Evolutionary conservation across 2,888 invertebrate genomes (phyloP).

Genomic region (Lochmaea crataegi): DNA sequence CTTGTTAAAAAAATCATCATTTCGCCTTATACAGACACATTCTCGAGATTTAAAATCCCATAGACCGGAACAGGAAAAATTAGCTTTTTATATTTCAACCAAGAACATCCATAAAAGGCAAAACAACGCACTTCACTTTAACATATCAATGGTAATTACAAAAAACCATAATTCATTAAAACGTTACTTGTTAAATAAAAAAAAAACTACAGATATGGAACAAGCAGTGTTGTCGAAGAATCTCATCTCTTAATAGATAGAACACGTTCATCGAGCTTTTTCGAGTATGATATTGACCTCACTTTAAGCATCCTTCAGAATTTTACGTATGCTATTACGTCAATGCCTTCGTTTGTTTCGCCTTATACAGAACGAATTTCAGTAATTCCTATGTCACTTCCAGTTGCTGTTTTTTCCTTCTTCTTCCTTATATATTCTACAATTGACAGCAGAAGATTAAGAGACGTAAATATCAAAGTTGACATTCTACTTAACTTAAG

Average conservation of each 20-base stretch:
- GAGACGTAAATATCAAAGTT: neutral
- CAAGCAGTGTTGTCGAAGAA: neutral
- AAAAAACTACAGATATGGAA: neutral
- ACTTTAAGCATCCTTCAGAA: constrained; percentile 20
- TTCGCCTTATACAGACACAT: neutral
- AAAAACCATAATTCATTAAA: constrained; percentile 8
- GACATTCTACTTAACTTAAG: neutral
- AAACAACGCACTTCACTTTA: neutral
- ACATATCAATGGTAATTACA: constrained; percentile 12
- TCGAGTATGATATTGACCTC: constrained; percentile 24
- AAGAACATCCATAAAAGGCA: neutral
- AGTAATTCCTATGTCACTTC: constrained; percentile 3
- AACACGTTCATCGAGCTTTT: constrained; percentile 3
- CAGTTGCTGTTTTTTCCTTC: constrained; percentile 2
- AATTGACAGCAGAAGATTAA: constrained; percentile 5
- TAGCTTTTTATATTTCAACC: neutral
- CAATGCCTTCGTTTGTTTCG: constrained; percentile 10
- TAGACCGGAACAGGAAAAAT: constrained; percentile 11
- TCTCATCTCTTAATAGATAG: neutral
- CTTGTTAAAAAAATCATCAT: neutral
- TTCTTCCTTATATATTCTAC: neutral
- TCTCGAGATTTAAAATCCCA: neutral
- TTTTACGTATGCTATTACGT: constrained; percentile 28
- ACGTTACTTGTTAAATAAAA: neutral
- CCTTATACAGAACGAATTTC: constrained; percentile 17